Base-by-base conservation (phyloP, 2,888 invertebrate genomes). In the Gisinianus flammeolus region DNA sequence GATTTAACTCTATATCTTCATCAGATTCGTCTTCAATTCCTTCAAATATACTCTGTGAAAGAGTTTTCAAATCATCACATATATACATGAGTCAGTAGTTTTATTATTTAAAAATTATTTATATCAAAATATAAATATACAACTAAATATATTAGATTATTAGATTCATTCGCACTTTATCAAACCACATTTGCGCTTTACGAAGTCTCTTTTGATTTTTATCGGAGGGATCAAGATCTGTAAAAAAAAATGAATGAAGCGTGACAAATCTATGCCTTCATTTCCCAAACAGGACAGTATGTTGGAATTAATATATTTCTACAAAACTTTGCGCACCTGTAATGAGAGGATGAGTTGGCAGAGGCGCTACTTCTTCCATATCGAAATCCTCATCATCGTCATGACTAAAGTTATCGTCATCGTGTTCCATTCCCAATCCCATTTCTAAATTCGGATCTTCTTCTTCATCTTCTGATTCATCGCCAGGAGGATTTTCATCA, bases 131-230 rank as follows among this genome's bases (percentile, higher is more conserved):
- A 19, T 71, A 52, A 71, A 71, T 56, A n/a, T n/a, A n/a, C n/a
- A n/a, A n/a, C n/a, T n/a, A n/a, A n/a, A n/a, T n/a, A n/a, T n/a
- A 56, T 28, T 56, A n/a, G 6, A 52, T n/a, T 56, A 26, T 16
- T 28, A 72, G 44, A 33, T 12, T 64, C 24, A 30, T 67, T 22
- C 22, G 8, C 80, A 88, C 88, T 85, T 94, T 93, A 85, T 95
- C 92, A 87, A 94, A 94, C 95, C 96, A 96, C 44, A 94, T 88
- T 85, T 94, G 91, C 0, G 95, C 95, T 86, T 94, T 94, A 85
- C 92, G 91, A 22, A 91, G 89, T 24, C 92, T 90, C 84, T 91
- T 93, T 5, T 92, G 90, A 73, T 92, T 90, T 81, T 92, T 92
- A 82, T 93, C 92, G 3, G 93, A 90, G 78, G 91, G 89, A 86